These are phyloP conservation scores for Stegostoma tigrinum DNA, from an alignment of 2,113 vertebrate species.

Conservation along the genomic window DNA sequence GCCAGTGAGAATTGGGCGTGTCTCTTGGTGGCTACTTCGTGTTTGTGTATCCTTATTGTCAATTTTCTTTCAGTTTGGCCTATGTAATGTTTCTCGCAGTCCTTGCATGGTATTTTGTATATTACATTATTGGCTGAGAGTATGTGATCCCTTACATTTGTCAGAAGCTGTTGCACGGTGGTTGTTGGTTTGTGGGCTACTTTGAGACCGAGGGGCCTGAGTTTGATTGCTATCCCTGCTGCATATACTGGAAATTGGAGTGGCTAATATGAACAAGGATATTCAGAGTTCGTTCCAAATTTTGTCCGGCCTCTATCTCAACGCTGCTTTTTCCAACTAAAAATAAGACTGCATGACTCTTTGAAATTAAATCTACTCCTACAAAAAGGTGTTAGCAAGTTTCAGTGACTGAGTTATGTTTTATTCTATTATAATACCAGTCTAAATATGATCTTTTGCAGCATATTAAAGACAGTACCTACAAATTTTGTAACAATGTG, in stretches of 20 bases:
- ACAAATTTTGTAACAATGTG: not conserved
- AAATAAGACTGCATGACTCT: not conserved
- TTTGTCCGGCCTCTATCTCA: not conserved
- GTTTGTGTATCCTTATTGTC: no score
- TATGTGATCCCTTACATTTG: no score
- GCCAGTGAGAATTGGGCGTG: no score
- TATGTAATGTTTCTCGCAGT: no score
- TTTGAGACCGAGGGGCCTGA: no score
- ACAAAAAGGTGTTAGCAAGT: not conserved
- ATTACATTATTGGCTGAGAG: no score
- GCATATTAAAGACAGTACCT: not conserved
- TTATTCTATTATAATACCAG: not conserved
- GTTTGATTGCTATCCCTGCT: not conserved
- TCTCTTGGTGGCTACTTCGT: no score
- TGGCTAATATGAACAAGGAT: not conserved
- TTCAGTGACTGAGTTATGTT: not conserved
- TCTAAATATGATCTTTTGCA: not conserved
- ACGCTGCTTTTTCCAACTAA: not conserved
- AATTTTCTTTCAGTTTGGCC: no score
- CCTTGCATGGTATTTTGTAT: no score
- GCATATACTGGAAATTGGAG: not conserved
- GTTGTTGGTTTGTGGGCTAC: no score
- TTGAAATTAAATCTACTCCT: not conserved
- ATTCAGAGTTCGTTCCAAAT: not conserved
- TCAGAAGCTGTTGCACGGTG: no score